phyloP scores from a whole-genome alignment of 35 echinoderm and acorn worm genomes.

The Heliocidaris tuberculata region DNA sequence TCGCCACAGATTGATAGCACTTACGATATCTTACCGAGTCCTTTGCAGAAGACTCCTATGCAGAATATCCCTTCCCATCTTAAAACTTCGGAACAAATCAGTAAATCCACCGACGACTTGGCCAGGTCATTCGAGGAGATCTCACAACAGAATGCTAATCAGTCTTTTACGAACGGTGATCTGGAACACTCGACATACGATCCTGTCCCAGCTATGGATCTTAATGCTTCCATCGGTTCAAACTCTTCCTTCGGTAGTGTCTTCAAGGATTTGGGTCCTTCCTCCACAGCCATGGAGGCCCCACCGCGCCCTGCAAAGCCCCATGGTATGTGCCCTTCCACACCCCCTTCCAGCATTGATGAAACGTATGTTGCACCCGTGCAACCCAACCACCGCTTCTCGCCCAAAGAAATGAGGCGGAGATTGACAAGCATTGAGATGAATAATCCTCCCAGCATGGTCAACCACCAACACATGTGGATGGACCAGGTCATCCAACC shows the following conservation, averaged over 20 bases:
- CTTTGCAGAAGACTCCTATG: constrained; percentile 14
- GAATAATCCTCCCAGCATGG: background rate
- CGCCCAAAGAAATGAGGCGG: constrained; percentile 2
- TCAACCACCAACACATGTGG: constrained; percentile 47
- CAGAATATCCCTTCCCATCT: constrained; percentile 29
- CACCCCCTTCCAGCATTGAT: constrained; percentile 60
- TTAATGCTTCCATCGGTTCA: constrained; percentile 32
- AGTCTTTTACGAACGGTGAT: background rate
- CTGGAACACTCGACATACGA: constrained; percentile 26
- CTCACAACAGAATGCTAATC: constrained; percentile 19
- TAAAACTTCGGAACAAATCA: background rate
- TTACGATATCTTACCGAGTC: constrained; percentile 34
- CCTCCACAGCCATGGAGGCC: constrained; percentile 40
- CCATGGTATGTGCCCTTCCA: constrained; percentile 29
- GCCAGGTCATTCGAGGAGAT: constrained; percentile 30
- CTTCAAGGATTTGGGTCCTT: constrained; percentile 6
- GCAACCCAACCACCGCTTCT: background rate
- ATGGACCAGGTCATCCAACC: constrained; percentile 29
- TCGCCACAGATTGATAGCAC: constrained; percentile 29
- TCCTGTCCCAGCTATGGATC: constrained; percentile 21
- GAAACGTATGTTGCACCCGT: constrained; percentile 45
- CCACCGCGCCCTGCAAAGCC: constrained; percentile 55
- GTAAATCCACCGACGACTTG: constrained; percentile 32
- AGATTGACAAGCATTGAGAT: constrained; percentile 1
- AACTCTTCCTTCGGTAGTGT: background rate